Percentiles rank a stretch among this genome's conserved stretches.
phyloP scores from a whole-genome alignment of 2,888 invertebrate species.

The Panopea generosa region DNA sequence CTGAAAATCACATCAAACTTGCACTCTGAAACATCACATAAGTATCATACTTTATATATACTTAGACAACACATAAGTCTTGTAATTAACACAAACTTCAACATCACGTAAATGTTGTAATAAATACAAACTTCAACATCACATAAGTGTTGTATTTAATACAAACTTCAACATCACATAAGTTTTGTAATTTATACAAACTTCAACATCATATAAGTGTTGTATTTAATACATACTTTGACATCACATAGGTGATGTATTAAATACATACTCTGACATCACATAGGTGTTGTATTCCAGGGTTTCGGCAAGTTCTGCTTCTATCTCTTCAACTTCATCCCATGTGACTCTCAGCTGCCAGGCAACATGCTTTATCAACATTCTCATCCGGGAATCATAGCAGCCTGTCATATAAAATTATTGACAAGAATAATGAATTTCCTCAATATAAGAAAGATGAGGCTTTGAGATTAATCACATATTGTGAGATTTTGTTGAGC shows the following conservation, averaged over 20 bases:
- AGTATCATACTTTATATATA: too few relatives aligned
- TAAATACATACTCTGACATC: constrained; percentile 85
- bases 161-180: background rate
- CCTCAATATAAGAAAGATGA: background rate
- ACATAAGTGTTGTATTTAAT: background rate
- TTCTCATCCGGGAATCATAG: constrained; percentile 89
- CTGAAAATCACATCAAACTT: too few relatives aligned
- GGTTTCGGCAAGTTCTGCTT: constrained; percentile 87
- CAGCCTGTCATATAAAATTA: constrained; percentile 86
- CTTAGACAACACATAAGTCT: too few relatives aligned
- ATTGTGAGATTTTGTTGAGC: too few relatives aligned
- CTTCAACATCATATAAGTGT: background rate
- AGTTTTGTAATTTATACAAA: background rate
- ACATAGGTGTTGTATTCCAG: constrained; percentile 85
- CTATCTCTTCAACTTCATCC: constrained; percentile 87
- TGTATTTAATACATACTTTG: constrained; percentile 84
- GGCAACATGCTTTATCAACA: constrained; percentile 87
- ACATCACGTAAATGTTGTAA: too few relatives aligned
- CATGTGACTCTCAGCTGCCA: constrained; percentile 87
- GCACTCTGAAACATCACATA: too few relatives aligned
- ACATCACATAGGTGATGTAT: constrained; percentile 21
- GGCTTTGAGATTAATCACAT: too few relatives aligned
- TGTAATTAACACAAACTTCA: too few relatives aligned
- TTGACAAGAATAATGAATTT: constrained; percentile 50
- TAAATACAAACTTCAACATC: too few relatives aligned